Conservation (phyloP, 2,888 invertebrate genomes). For the Spialia ferax region DNA sequence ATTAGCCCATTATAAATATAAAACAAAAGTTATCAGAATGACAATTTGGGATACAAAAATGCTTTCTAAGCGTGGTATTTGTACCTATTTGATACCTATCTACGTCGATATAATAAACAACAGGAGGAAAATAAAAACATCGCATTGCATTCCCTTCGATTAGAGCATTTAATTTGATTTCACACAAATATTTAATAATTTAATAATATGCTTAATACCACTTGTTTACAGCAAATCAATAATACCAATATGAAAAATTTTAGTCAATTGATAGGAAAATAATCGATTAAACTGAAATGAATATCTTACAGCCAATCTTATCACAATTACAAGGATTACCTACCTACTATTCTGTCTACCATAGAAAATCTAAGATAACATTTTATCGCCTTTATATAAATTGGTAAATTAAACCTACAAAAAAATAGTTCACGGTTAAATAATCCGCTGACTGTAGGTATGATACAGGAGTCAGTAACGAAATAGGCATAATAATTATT, state of each 20-base stretch:
- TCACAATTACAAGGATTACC: conserved; percentile 81
- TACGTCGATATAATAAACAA: conserved; percentile 38
- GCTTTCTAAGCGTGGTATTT: conserved; percentile 63
- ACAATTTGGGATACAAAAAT: conserved; percentile 63
- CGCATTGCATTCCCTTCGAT: background rate
- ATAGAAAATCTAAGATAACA: conserved; percentile 85
- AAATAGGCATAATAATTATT: conserved; percentile 41
- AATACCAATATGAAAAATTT: conserved; percentile 3
- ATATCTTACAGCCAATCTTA: conserved; percentile 84
- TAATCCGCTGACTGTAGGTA: conserved; percentile 61
- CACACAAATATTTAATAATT: background rate
- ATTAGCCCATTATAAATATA: conserved; percentile 52
- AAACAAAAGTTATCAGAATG: conserved; percentile 71
- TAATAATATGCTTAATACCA: background rate
- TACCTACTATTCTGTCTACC: conserved; percentile 77
- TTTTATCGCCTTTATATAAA: conserved; percentile 77
- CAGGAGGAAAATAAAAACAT: conserved; percentile 27
- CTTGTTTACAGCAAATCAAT: background rate
- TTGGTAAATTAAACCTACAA: conserved; percentile 74
- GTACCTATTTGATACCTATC: conserved; percentile 79
- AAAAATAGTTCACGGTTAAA: conserved; percentile 65
- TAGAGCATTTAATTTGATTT: background rate
- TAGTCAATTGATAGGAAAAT: conserved; percentile 19
- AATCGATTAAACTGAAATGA: conserved; percentile 58
- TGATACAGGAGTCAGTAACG: conserved; percentile 68